Evolutionary conservation across 1,140 invertebrate genomes (phyloP), one percentile per base, ranked within the genome.

Genomic region (Ceratosolen solmsi): DNA sequence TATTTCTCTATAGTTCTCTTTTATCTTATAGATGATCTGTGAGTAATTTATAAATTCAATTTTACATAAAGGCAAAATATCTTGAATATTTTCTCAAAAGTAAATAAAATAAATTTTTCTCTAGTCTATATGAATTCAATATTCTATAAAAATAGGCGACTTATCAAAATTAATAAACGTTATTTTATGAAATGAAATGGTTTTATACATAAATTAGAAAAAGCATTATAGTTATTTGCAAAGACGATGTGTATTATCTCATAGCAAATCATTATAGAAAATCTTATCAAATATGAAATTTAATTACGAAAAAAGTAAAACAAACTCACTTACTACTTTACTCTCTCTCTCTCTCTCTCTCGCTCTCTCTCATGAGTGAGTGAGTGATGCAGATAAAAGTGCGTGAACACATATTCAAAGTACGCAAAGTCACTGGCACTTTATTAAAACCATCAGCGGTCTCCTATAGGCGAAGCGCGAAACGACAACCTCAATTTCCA

Each of bases 361-460:
- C 22, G 27, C 36, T n/a, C n/a, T n/a, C n/a, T n/a, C n/a, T n/a
- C n/a, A n/a, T n/a, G n/a, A n/a, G n/a, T n/a, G n/a, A n/a, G n/a
- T n/a, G n/a, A n/a, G n/a, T n/a, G 5, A 46, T 46, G 13, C 13
- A 46, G 38, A 72, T 72, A 49, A 60, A 75, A 75, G 33, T 54
- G 46, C 46, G 76, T 63, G 30, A 70, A 41, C 38, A 30, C 60
- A 54, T 80, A 81, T 75, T 81, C 79, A 81, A 81, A 76, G 79
- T 58, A 74, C 71, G 71, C 71, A 72, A 79, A 74, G 71, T 51
- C 71, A 54, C 51, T 51, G 38, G 58, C 72, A 76, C 49, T 81
- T 81, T 81, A 81, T 81, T 75, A 81, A 81, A 81, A 72, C 60
- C 46, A 74, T 74, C 79, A 80, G 51, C 41, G 79, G 51, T 27